Conservation (phyloP, 2,113 vertebrate species). For the Dinomys branickii region DNA sequence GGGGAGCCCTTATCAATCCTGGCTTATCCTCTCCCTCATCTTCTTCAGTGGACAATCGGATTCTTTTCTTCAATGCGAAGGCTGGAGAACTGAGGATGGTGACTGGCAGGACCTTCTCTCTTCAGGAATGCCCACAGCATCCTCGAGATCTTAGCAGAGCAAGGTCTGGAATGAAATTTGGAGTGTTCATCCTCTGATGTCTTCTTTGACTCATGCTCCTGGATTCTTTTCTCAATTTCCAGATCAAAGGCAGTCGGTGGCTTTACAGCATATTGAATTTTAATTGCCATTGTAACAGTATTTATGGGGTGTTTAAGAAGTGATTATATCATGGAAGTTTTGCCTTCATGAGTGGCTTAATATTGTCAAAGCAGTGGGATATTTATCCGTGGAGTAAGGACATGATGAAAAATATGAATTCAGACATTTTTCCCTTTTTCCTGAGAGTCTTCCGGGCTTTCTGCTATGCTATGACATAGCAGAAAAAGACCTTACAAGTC, state of each 20-base stretch:
- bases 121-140: conserved; percentile 87
- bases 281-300: not conserved
- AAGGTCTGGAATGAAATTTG: conserved; percentile 91
- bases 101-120: no score
- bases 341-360: not conserved
- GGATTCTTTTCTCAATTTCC: conserved; percentile 94
- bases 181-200: conserved; percentile 86
- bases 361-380: not conserved
- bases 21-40: no score
- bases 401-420: not conserved
- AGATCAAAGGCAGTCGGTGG: conserved; percentile 91
- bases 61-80: no score
- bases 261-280: conserved; percentile 81
- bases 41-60: no score
- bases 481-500: not conserved
- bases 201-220: conserved; percentile 90
- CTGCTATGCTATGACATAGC: not conserved
- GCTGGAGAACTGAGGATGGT: no score
- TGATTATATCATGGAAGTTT: not conserved
- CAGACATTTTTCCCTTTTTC: not conserved
- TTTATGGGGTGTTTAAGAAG: not conserved
- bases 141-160: conserved; percentile 93
- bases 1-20: no score
- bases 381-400: not conserved
- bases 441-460: not conserved